Base-by-base conservation (phyloP, 1,140 invertebrate species). In the Cydia fagiglandana region DNA sequence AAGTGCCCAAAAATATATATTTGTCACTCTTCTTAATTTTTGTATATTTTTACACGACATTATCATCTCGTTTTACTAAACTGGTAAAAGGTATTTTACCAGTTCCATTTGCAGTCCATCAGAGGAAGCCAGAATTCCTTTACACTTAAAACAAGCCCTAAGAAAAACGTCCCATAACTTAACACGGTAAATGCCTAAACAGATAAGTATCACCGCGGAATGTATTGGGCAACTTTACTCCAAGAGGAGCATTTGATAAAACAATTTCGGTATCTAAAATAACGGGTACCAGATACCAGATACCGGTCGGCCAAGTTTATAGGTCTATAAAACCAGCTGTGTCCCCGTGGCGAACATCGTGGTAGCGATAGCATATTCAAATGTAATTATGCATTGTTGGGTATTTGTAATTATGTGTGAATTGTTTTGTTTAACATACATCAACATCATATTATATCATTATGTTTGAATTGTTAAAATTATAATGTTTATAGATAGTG, bases 271-370 rank as follows among this genome's bases (percentile, higher is more conserved):
- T 84, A 81, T 85, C 84, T 78, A 77, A 85, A 82, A 80, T 84
- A 86, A 84, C 84, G 84, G 83, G 80, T 78, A 68, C 81, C 77
- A 82, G 81, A 81, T 83, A 86, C 83, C 82, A 81, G 84, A 86
- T 83, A 86, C 83, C 78, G 78, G 77, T 76, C 74, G 70, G 75
- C 73, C 75, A 80, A 80, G 73, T 86, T 88, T 88, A 88, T 86
- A 79, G 84, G 64, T 76, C 84, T 81, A 86, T 88, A 88, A 87
- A 88, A 85, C 82, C 80, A 79, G 81, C 77, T 79, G 82, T 84
- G 82, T 86, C 86, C 83, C 84, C 80, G 82, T 80, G 76, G 83
- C 80, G 80, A 80, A 78, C 82, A 78, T 76, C 81, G 77, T 34
- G 50, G 84, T 83, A 87, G 41, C 64, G 84, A 79, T 50, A 81